phyloP scores from a whole-genome alignment of 2,888 invertebrate genomes.

The Leucophenga montana region DNA sequence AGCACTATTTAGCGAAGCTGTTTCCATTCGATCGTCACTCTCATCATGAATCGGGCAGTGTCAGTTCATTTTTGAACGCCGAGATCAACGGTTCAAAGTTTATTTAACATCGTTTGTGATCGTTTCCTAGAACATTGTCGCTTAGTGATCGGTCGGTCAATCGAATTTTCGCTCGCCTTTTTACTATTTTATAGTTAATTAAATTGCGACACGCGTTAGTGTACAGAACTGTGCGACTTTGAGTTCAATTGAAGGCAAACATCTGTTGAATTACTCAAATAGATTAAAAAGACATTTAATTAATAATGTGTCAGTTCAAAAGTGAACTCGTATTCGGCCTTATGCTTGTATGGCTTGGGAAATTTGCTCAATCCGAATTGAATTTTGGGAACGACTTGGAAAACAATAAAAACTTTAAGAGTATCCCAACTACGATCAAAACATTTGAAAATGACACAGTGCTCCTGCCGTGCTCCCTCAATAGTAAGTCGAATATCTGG shows the following conservation, averaged over 20 bases:
- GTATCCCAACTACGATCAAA: constrained; percentile 83
- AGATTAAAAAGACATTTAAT: constrained; percentile 48
- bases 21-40: not conserved
- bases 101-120: constrained; percentile 38
- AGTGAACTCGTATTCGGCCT: constrained; percentile 5
- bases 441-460: constrained; percentile 85
- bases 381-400: constrained; percentile 63
- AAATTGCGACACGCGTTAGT: constrained; percentile 36
- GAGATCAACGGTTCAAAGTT: constrained; percentile 41
- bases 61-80: constrained; percentile 10
- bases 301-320: constrained; percentile 21
- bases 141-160: not conserved
- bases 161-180: constrained; percentile 27
- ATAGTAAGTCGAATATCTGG: constrained; percentile 75
- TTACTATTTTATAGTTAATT: constrained; percentile 13
- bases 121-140: not conserved
- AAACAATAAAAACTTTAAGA: constrained; percentile 76
- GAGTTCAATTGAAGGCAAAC: constrained; percentile 38
- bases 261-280: constrained; percentile 34
- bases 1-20: no score
- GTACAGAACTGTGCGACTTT: constrained; percentile 17
- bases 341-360: not conserved
- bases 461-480: constrained; percentile 83
- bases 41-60: not conserved
- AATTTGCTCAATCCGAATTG: constrained; percentile 33